Percentiles rank a stretch among this genome's conserved stretches.
Conservation (phyloP, 2,797 vertebrate genomes). For the Neosilurus mollespiculum region DNA sequence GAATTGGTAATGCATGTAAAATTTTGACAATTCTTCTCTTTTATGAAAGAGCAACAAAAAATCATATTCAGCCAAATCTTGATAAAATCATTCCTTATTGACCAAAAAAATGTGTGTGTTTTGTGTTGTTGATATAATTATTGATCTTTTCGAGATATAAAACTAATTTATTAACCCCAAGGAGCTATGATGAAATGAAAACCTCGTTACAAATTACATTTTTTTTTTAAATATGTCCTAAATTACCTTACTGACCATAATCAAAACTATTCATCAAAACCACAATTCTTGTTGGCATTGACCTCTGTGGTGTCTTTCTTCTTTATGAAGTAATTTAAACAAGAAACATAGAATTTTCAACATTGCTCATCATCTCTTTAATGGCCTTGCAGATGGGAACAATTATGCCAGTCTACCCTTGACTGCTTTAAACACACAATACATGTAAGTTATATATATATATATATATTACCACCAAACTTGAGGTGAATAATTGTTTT, state of each 20-base stretch:
- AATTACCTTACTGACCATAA: conserved; percentile 43
- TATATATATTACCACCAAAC: too few relatives aligned
- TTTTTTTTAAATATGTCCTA: conserved; percentile 38
- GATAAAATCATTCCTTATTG: conserved; percentile 10
- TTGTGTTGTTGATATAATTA: conserved; percentile 40
- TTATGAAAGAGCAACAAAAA: conserved; percentile 13
- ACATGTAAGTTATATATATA: too few relatives aligned
- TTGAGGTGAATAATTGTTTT: too few relatives aligned
- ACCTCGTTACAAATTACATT: conserved; percentile 45
- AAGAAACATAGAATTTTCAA: too few relatives aligned
- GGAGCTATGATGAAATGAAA: conserved; percentile 43
- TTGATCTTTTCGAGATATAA: conserved; percentile 31
- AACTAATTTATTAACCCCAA: conserved; percentile 43
- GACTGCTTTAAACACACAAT: too few relatives aligned
- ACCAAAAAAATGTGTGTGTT: conserved; percentile 26
- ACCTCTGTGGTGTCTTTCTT: not conserved
- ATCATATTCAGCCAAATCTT: not conserved
- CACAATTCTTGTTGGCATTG: conserved; percentile 17
- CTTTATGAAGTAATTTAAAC: conserved; percentile 15
- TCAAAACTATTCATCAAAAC: conserved; percentile 45
- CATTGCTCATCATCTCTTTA: not conserved
- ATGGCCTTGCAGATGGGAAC: not conserved
- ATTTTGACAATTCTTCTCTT: not conserved
- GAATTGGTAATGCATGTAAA: conserved; percentile 13
- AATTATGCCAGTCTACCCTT: not conserved